phyloP scores from a whole-genome alignment of 2,888 invertebrate genomes.

The Elmis aenea region DNA sequence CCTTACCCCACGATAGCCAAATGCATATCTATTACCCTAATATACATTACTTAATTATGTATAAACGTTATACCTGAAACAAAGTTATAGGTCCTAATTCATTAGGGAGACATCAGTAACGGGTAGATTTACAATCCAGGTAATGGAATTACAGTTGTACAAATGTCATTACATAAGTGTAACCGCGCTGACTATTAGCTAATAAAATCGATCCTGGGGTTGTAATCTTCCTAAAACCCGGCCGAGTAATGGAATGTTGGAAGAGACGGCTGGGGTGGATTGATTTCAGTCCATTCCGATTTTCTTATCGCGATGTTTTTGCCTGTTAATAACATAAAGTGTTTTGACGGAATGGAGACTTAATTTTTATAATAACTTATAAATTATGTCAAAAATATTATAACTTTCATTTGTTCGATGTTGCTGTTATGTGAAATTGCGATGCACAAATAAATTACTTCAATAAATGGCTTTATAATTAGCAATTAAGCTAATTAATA shows the following conservation, averaged over 20 bases:
- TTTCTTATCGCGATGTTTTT: constrained; percentile 16
- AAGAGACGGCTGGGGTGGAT: constrained; percentile 30
- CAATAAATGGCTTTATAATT: too few relatives aligned
- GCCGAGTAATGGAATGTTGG: constrained; percentile 32
- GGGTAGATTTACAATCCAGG: constrained; percentile 44
- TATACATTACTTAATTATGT: neutral
- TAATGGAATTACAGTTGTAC: constrained; percentile 47
- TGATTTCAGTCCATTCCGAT: constrained; percentile 27
- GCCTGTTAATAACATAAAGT: constrained; percentile 22
- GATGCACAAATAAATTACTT: too few relatives aligned
- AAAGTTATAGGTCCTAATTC: constrained; percentile 30
- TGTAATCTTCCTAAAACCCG: constrained; percentile 42
- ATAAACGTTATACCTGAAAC: constrained; percentile 14
- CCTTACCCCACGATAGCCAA: too few relatives aligned
- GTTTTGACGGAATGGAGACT: too few relatives aligned
- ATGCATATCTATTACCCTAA: too few relatives aligned
- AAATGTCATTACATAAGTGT: constrained; percentile 47
- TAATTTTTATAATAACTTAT: too few relatives aligned
- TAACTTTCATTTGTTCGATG: too few relatives aligned
- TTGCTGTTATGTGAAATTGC: too few relatives aligned
- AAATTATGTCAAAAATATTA: too few relatives aligned
- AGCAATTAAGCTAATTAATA: too few relatives aligned
- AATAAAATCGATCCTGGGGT: constrained; percentile 44
- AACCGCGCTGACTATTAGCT: constrained; percentile 46
- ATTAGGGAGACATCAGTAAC: constrained; percentile 40